These are phyloP conservation scores for Loxodonta africana DNA, from an alignment of 2,113 vertebrate genomes.

Conservation along the genomic window DNA sequence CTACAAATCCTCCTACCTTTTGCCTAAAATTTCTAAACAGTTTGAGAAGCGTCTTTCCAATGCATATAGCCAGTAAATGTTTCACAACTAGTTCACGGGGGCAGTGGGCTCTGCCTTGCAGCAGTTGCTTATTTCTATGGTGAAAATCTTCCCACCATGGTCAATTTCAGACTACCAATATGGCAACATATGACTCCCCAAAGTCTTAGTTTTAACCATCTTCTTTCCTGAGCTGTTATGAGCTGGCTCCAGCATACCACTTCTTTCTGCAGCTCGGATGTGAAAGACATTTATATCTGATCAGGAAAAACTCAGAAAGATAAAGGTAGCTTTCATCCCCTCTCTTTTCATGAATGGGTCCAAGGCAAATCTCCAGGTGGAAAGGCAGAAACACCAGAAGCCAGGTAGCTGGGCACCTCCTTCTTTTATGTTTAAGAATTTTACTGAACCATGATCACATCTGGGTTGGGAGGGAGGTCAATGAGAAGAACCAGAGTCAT, in stretches of 20 bases:
- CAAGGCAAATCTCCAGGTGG: not conserved
- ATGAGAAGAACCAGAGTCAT: constrained; percentile 19
- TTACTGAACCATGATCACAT: not conserved
- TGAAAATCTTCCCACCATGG: not conserved
- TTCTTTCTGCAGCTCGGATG: not conserved
- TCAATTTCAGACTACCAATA: not conserved
- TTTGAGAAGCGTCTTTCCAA: not conserved
- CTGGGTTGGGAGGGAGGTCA: not conserved
- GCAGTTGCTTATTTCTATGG: not conserved
- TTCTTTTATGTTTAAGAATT: not conserved
- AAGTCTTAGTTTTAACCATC: not conserved
- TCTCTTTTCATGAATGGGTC: not conserved
- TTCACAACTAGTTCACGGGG: not conserved
- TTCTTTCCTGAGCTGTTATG: not conserved
- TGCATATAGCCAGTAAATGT: not conserved
- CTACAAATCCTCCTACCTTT: not conserved
- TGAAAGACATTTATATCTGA: not conserved
- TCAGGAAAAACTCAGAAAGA: constrained; percentile 8
- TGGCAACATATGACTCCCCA: not conserved
- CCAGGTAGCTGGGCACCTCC: not conserved
- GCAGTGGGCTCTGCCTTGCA: not conserved
- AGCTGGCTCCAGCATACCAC: not conserved
- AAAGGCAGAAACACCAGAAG: not conserved
- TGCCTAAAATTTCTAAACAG: not conserved
- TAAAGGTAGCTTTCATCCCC: not conserved